Evolutionary conservation across 1,140 invertebrate species (phyloP).

Genomic region (Metopolophium dirhodum): DNA sequence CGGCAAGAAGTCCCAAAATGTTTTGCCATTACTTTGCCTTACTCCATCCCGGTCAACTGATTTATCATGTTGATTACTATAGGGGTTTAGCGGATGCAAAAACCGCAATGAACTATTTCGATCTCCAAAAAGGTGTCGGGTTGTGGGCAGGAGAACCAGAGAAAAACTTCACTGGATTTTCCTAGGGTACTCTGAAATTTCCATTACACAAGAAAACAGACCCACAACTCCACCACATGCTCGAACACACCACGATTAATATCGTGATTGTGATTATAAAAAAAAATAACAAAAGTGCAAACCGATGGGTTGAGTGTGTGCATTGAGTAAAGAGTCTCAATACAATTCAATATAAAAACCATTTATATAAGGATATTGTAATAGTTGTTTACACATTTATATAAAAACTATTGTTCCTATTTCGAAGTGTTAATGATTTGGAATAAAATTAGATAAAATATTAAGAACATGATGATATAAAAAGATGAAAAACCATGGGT

Average conservation of each 20-base stretch:
- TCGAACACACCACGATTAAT: constrained; percentile 11
- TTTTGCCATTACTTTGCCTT: constrained; percentile 51
- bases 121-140: constrained; percentile 46
- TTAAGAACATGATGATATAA: neutral
- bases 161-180: constrained; percentile 36
- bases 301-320: neutral
- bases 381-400: neutral
- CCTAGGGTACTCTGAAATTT: neutral
- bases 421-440: neutral
- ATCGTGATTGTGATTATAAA: neutral
- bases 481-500: no score
- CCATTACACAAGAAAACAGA: constrained; percentile 23
- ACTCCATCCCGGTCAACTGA: constrained; percentile 25
- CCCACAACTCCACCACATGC: neutral
- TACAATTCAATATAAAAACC: neutral
- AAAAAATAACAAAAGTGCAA: neutral
- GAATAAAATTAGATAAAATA: neutral
- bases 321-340: neutral
- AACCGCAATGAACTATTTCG: constrained; percentile 50
- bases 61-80: constrained; percentile 53
- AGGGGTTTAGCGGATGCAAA: constrained; percentile 29
- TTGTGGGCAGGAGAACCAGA: neutral
- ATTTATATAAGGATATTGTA: neutral
- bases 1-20: constrained; percentile 51
- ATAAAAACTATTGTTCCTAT: neutral